Evolutionary conservation across 1,140 invertebrate genomes (phyloP).

Genomic region (Ladona fulva): DNA sequence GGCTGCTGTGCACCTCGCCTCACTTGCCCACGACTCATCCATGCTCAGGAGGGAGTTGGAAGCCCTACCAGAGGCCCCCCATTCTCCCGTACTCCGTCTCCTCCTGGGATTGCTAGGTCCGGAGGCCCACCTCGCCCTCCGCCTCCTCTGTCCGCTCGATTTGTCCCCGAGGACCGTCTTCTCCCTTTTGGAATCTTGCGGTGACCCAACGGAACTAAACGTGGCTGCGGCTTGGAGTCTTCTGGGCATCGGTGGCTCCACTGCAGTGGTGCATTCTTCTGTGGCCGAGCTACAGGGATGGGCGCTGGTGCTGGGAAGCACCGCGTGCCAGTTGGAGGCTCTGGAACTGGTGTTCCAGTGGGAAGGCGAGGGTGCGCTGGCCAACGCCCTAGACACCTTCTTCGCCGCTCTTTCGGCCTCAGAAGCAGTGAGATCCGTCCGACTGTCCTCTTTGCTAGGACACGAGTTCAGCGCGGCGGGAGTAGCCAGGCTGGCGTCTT

Average conservation of each 20-base stretch:
- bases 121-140: slow-evolving; percentile 39
- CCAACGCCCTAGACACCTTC: slow-evolving; percentile 35
- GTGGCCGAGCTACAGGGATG: slow-evolving; percentile 40
- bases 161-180: slow-evolving; percentile 40
- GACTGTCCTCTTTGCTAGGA: slow-evolving; percentile 40
- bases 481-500: slow-evolving; percentile 36
- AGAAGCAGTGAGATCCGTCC: slow-evolving; percentile 38
- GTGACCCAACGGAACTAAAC: slow-evolving; percentile 38
- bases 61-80: slow-evolving; percentile 32
- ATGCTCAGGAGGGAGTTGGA: slow-evolving; percentile 43
- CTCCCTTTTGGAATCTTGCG: slow-evolving; percentile 40
- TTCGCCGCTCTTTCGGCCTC: slow-evolving; percentile 38
- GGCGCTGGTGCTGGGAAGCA: slow-evolving; percentile 37
- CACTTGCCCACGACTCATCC: slow-evolving; percentile 41
- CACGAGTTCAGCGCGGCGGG: slow-evolving; percentile 39
- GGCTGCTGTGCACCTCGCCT: slow-evolving; percentile 45
- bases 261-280: slow-evolving; percentile 35
- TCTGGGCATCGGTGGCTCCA: slow-evolving; percentile 32
- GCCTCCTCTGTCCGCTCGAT: slow-evolving; percentile 40
- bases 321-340: slow-evolving; percentile 38
- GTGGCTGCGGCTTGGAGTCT: slow-evolving; percentile 39
- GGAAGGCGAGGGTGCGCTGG: slow-evolving; percentile 36
- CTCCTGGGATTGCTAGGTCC: slow-evolving; percentile 41
- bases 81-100: slow-evolving; percentile 34
- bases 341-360: slow-evolving; percentile 41